These are phyloP conservation scores for Cataglyphis altisquamis DNA, from an alignment of 2,888 invertebrate species.

Conservation along the genomic window DNA sequence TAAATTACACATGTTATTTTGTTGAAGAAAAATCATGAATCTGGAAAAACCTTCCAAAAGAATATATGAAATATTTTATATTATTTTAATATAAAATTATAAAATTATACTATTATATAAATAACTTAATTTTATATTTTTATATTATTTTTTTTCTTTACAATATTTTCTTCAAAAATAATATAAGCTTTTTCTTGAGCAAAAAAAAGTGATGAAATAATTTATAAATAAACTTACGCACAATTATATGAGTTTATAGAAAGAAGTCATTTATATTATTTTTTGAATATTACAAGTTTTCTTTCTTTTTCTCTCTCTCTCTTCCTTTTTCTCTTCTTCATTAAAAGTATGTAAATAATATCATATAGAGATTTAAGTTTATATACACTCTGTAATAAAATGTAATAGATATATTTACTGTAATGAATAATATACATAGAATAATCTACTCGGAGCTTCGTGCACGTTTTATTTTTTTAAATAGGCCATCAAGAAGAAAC, in stretches of 20 bases:
- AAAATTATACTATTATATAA: background rate
- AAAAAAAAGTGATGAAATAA: background rate
- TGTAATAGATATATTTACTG: constrained; percentile 4
- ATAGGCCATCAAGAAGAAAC: background rate
- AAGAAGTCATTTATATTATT: background rate
- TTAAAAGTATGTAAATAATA: constrained; percentile 15
- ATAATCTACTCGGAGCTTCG: background rate
- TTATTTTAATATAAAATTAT: background rate
- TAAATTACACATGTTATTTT: background rate
- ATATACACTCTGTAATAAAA: background rate
- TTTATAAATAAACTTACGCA: background rate
- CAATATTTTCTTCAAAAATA: background rate
- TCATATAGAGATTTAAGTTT: background rate
- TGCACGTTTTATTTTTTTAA: background rate
- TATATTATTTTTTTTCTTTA: background rate
- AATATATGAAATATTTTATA: background rate
- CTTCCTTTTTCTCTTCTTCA: too few species aligned
- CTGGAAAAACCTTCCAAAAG: background rate
- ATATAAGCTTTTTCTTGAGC: background rate
- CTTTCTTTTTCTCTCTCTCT: too few species aligned
- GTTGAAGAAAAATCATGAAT: background rate
- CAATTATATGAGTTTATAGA: background rate
- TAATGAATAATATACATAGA: background rate
- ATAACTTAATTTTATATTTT: background rate
- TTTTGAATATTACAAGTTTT: too few species aligned